Evolutionary conservation across 2,888 invertebrate genomes (phyloP).

Genomic region (Agrochola lychnidis): DNA sequence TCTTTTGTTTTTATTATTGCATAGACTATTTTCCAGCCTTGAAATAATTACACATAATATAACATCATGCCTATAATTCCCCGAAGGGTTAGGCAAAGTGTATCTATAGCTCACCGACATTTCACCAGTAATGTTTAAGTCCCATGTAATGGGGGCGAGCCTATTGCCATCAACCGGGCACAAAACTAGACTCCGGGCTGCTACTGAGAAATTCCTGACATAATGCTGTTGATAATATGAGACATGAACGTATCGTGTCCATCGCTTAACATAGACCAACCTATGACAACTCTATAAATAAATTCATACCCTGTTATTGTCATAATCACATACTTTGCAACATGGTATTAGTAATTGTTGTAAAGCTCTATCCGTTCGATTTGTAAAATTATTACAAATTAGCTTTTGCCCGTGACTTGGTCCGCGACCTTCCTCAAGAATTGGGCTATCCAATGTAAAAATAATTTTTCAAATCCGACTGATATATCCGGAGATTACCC

Average conservation of each 20-base stretch:
- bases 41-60: not conserved
- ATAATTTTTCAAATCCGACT: no score
- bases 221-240: not conserved
- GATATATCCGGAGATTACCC: no score
- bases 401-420: no score
- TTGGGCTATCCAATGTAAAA: no score
- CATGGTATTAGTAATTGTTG: not conserved
- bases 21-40: not conserved
- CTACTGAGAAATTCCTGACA: not conserved
- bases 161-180: not conserved
- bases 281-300: no score
- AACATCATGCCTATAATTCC: not conserved
- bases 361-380: no score
- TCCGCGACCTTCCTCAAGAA: no score
- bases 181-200: no score
- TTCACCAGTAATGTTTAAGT: not conserved
- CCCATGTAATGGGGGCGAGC: not conserved
- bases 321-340: not conserved
- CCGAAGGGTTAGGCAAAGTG: not conserved
- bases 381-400: no score
- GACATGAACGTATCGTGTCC: not conserved
- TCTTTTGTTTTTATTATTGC: not conserved
- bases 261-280: not conserved
- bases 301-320: constrained; percentile 4
- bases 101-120: not conserved